Base-by-base conservation (phyloP, 2,797 vertebrate genomes). In the Brachyalestes nurse region DNA sequence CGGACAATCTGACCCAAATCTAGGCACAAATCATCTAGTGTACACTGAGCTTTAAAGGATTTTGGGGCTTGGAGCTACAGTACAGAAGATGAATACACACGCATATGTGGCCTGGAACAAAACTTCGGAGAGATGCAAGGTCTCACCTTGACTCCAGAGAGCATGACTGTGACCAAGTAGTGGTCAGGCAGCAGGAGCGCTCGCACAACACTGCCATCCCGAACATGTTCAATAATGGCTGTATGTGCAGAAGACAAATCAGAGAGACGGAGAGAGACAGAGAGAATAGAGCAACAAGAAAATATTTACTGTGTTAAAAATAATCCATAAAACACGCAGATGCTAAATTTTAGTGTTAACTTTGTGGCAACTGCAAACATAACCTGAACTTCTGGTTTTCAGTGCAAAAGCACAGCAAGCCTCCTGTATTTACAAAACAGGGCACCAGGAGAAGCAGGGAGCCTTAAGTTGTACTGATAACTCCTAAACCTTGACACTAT, bases 191-290 rank as follows among this genome's bases (percentile, higher is more conserved):
- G 96, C n/a, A 99, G 96, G 79, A 98, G 93, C 47, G 97, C 97
- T 87, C 97, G 94, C 67, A 99, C 96, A 76, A 98, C 95, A 2
- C 97, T 97, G 86, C 97, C 98, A 0, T 99, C 97, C 64, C 98
- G 94, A 72, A 99, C 97, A 0, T 99, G 98, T 85, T 99, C 98
- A 51, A 99, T 98, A 91, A 99, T 96, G 77, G 97, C 98, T 99
- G 64, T 3, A 61, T 62, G 25, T 21, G 60, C 40, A 21, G 19
- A 6, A 51, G 45, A 28, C n/a, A 34, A 5, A 21, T 64, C 6
- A 66, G 14, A 42, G 21, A 82, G 16, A 82, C 6, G 16, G 17
- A n/a, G 40, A 60, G 17, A 34, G 66, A 23, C 25, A n/a, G 4
- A n/a, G 40, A 67, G 40, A 61, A 23, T 1, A 28, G 58, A 60